Evolutionary conservation across 92 coral and sea anemone species (phyloP).

Genomic region (Blastomussa wellsi): DNA sequence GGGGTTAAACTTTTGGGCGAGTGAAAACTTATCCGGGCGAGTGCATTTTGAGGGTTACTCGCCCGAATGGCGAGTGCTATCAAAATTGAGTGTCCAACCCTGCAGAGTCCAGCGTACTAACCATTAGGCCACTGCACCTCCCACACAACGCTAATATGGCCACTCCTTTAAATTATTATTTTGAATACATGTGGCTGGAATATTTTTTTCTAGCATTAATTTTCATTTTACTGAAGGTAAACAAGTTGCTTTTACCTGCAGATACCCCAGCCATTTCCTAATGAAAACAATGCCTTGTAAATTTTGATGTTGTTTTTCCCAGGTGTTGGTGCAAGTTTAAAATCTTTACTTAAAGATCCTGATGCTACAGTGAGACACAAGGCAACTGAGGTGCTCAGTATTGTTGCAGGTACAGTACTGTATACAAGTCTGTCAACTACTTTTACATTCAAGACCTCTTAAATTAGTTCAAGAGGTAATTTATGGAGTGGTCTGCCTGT

Average conservation of each 20-base stretch:
- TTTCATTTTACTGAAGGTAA: neutral
- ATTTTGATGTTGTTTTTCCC: neutral
- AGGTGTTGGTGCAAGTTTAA: constrained; percentile 89
- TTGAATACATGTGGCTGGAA: neutral
- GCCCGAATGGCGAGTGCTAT: no score
- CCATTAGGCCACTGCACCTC: no score
- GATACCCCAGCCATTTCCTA: neutral
- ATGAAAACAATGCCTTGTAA: neutral
- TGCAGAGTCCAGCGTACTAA: no score
- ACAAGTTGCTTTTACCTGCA: neutral
- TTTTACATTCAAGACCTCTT: no score
- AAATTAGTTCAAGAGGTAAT: no score
- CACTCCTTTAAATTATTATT: no score
- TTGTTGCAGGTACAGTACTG: constrained; percentile 79
- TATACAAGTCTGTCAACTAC: neutral
- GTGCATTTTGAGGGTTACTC: no score
- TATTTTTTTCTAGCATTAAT: neutral
- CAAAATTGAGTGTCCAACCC: no score
- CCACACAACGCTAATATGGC: no score
- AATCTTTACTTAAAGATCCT: constrained; percentile 67
- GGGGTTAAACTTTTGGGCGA: no score
- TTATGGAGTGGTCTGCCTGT: no score
- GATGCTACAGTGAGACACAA: constrained; percentile 94
- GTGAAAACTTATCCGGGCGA: no score
- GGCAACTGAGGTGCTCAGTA: constrained; percentile 89